A percentile compares a stretch with the other conserved stretches of the same genome.
phyloP scores from a whole-genome alignment of 1,140 invertebrate genomes.

The Drosophila pseudoobscura region DNA sequence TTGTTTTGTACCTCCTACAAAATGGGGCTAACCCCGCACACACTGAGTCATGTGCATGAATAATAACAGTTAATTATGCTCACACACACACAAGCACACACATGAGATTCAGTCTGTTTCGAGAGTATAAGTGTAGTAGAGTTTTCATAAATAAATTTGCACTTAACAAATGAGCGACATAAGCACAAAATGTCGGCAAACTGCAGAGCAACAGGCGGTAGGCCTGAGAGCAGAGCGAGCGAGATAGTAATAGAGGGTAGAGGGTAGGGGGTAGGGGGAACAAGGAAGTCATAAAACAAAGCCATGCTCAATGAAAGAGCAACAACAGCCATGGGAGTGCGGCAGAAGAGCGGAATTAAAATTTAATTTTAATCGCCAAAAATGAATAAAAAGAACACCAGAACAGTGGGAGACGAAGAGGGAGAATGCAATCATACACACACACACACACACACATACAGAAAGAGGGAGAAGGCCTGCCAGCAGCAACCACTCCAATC shows the following conservation, averaged over 20 bases:
- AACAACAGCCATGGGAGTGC: constrained; percentile 38
- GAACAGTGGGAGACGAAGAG: constrained; percentile 7
- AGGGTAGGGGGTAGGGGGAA: constrained; percentile 1
- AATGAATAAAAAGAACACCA: constrained; percentile 48
- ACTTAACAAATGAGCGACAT: constrained; percentile 72
- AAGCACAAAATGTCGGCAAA: constrained; percentile 67
- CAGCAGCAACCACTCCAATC: too few species aligned
- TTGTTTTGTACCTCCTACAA: neutral
- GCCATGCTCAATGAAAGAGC: constrained; percentile 59
- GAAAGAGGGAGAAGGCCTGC: neutral
- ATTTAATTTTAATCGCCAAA: constrained; percentile 79
- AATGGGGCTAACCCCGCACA: neutral
- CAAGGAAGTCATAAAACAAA: constrained; percentile 77
- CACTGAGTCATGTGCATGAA: constrained; percentile 71
- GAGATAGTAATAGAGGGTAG: neutral
- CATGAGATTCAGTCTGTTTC: constrained; percentile 10
- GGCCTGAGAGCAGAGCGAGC: neutral
- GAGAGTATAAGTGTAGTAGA: constrained; percentile 26
- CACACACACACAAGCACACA: constrained; percentile 3
- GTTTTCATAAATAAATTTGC: constrained; percentile 76
- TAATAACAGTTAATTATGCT: constrained; percentile 72
- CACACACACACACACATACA: constrained; percentile 12
- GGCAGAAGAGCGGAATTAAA: constrained; percentile 63
- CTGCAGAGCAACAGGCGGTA: constrained; percentile 63
- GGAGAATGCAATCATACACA: constrained; percentile 1